These are phyloP conservation scores for Lutraria lutraria DNA, from an alignment of 2,888 invertebrate genomes.

Conservation along the genomic window DNA sequence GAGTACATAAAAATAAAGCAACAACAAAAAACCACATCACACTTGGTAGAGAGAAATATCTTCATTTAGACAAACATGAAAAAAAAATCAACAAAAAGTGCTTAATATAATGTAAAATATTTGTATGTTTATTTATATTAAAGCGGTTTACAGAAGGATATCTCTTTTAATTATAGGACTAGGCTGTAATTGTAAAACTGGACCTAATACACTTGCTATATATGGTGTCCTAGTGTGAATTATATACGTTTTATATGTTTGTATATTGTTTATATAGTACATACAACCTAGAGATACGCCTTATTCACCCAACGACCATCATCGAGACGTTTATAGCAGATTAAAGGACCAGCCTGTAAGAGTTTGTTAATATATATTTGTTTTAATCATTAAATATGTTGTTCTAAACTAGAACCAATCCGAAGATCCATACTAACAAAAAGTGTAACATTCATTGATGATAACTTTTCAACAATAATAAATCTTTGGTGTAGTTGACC, in stretches of 20 bases:
- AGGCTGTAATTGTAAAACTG: neutral
- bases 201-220: neutral
- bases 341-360: constrained; percentile 72
- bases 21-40: no score
- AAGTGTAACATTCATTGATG: neutral
- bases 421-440: neutral
- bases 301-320: constrained; percentile 55
- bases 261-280: constrained; percentile 64
- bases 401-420: neutral
- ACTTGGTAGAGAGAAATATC: no score
- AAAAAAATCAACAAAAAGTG: no score
- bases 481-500: neutral
- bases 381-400: neutral
- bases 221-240: neutral
- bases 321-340: constrained; percentile 56
- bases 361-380: constrained; percentile 2
- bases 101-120: no score
- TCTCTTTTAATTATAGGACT: no score
- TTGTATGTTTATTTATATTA: no score
- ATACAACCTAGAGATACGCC: constrained; percentile 73
- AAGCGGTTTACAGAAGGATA: no score
- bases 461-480: neutral
- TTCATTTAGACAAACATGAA: no score
- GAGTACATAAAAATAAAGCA: no score
- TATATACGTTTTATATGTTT: neutral